Percentiles rank a stretch among this genome's conserved stretches.
Conservation (phyloP, 2,888 invertebrate genomes). For the Cryptus viduatorius region DNA sequence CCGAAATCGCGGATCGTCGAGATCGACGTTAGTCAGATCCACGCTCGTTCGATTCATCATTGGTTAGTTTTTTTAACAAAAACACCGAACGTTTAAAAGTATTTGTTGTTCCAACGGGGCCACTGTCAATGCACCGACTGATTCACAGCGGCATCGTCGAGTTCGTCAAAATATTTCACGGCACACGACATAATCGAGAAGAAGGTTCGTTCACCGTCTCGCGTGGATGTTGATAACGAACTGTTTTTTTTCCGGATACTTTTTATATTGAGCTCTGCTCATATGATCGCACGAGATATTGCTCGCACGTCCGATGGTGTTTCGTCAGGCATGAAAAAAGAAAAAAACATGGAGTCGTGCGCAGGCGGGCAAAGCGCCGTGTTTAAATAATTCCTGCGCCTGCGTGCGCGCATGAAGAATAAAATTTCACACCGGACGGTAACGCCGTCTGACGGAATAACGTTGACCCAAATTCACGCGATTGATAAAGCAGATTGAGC, state of each 20-base stretch:
- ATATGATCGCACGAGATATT: background rate
- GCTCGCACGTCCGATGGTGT: background rate
- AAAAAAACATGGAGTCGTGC: background rate
- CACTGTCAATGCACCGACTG: background rate
- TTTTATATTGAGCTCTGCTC: background rate
- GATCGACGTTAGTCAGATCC: constrained; percentile 76
- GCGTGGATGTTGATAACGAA: background rate
- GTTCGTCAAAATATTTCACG: background rate
- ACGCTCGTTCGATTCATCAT: constrained; percentile 54
- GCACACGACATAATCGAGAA: background rate
- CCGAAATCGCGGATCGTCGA: constrained; percentile 91
- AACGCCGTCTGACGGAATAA: too few species aligned
- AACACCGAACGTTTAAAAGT: background rate
- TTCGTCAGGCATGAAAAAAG: background rate
- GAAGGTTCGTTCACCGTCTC: background rate
- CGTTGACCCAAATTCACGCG: too few species aligned
- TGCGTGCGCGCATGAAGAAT: background rate
- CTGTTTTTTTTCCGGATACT: background rate
- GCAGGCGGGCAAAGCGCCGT: background rate
- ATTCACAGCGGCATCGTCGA: background rate
- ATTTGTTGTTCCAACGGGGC: background rate
- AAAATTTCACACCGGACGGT: background rate
- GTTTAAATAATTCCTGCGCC: background rate
- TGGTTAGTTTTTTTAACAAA: constrained; percentile 45
- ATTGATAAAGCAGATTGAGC: too few species aligned